A percentile compares a stretch with the other conserved stretches of the same genome.
Evolutionary conservation across 2,888 invertebrate species (phyloP).

Genomic region (Hirudinaria manillensis): DNA sequence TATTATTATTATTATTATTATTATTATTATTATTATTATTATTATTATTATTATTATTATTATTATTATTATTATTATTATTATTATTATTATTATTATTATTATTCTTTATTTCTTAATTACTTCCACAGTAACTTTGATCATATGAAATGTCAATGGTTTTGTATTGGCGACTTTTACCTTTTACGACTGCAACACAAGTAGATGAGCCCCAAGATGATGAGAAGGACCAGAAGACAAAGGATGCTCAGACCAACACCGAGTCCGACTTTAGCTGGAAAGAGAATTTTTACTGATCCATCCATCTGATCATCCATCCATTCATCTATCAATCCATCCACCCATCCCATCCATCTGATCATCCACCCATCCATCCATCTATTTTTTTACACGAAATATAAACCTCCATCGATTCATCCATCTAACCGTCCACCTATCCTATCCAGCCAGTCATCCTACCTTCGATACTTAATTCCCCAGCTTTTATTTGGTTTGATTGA

Average conservation of each 20-base stretch:
- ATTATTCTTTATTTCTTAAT: background rate
- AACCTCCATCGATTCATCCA: too few relatives aligned
- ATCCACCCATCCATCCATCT: too few relatives aligned
- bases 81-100: too few relatives aligned
- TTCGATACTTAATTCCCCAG: background rate
- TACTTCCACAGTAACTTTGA: background rate
- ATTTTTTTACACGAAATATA: too few relatives aligned
- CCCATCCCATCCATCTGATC: too few relatives aligned
- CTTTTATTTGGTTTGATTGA: background rate
- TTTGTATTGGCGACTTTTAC: background rate
- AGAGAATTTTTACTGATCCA: background rate
- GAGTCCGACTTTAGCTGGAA: background rate
- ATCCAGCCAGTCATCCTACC: background rate
- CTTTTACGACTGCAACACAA: background rate
- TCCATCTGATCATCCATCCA: background rate
- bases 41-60: too few relatives aligned
- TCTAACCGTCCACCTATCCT: too few relatives aligned
- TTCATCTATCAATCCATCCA: too few relatives aligned
- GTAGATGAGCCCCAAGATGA: background rate
- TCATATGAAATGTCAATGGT: background rate
- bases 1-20: too few relatives aligned
- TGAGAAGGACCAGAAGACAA: background rate
- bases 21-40: too few relatives aligned
- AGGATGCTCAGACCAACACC: background rate
- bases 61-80: too few relatives aligned